Evolutionary conservation across 2,888 invertebrate genomes (phyloP).

Genomic region (Pyrocoelia pectoralis): DNA sequence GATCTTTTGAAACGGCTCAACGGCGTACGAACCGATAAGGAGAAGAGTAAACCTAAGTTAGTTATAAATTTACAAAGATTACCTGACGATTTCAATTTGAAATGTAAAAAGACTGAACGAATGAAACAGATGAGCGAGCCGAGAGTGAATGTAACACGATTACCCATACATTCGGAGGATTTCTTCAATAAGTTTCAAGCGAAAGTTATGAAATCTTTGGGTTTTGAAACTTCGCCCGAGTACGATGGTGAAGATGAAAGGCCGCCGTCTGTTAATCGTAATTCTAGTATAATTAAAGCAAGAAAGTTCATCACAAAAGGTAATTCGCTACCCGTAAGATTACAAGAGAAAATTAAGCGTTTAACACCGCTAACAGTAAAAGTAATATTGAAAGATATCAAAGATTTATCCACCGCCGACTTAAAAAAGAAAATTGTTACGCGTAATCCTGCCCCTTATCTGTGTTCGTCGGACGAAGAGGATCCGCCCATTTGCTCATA

Average conservation of each 20-base stretch:
- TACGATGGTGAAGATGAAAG: neutral
- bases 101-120: neutral
- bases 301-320: neutral
- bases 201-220: constrained; percentile 15
- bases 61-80: neutral
- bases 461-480: neutral
- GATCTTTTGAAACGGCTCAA: neutral
- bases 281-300: neutral
- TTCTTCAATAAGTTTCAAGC: constrained; percentile 19
- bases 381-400: constrained; percentile 11
- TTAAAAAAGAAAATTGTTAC: neutral
- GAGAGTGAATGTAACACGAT: neutral
- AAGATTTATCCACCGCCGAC: no score
- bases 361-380: constrained; percentile 10
- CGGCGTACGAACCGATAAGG: neutral
- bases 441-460: neutral
- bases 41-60: neutral
- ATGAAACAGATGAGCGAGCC: neutral
- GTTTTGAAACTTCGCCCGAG: constrained; percentile 1
- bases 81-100: neutral
- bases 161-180: neutral
- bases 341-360: constrained; percentile 3
- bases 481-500: neutral
- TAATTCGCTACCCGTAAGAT: neutral
- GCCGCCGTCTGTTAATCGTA: neutral